These are phyloP conservation scores for Apteryx mantelli DNA, from an alignment of 2,113 vertebrate genomes.

Conservation along the genomic window DNA sequence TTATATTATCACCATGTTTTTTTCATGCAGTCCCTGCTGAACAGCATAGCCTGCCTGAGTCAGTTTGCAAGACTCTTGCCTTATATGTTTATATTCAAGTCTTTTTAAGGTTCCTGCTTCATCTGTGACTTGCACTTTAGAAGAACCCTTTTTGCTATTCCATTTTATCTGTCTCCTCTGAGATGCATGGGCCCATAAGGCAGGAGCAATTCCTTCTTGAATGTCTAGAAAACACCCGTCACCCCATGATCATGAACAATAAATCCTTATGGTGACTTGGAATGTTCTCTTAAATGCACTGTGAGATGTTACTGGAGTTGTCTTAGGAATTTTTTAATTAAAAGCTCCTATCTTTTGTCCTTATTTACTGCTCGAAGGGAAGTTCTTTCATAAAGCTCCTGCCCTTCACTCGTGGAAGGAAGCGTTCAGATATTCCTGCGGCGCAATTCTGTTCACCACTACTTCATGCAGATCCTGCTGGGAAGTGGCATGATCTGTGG, in stretches of 20 bases:
- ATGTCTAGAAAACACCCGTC: neutral
- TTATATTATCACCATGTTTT: neutral
- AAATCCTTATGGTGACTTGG: neutral
- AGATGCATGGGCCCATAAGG: neutral
- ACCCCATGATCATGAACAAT: neutral
- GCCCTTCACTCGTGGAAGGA: neutral
- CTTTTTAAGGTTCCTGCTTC: neutral
- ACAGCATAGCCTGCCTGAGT: neutral
- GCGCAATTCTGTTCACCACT: neutral
- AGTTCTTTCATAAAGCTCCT: rapidly evolving
- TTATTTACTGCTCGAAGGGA: neutral
- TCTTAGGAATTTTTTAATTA: neutral
- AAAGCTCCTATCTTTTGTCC: neutral
- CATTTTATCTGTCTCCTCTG: neutral
- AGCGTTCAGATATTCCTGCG: neutral
- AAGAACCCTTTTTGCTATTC: neutral
- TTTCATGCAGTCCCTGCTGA: neutral
- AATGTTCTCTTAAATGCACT: neutral
- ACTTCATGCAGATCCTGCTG: neutral
- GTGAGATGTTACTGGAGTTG: neutral
- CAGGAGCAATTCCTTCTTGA: neutral
- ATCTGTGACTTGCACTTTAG: neutral
- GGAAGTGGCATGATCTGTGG: neutral
- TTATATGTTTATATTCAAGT: neutral
- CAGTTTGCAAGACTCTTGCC: neutral